Conservation (phyloP, 2,888 invertebrate genomes). For the Tipula lateralis region DNA sequence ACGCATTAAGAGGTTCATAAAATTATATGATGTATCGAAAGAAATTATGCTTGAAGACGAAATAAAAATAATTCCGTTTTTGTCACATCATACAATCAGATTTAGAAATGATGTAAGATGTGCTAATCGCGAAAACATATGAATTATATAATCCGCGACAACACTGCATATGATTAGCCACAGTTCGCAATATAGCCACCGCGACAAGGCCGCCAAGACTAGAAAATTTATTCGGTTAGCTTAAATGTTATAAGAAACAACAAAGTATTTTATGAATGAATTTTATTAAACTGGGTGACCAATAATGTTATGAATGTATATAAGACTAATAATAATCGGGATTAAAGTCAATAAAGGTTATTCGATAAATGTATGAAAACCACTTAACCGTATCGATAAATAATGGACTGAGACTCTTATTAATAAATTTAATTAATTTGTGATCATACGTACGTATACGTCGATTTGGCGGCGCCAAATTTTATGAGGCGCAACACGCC, state of each 20-base stretch:
- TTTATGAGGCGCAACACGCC: not conserved
- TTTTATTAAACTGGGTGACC: not conserved
- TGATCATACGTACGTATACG: slow-evolving; percentile 7
- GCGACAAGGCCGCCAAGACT: not conserved
- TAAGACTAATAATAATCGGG: not conserved
- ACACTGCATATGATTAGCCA: too few species aligned
- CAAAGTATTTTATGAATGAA: not conserved
- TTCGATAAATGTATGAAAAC: slow-evolving; percentile 4
- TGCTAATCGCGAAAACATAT: not conserved
- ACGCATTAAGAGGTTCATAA: not conserved
- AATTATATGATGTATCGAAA: not conserved
- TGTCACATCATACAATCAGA: not conserved
- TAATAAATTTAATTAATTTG: slow-evolving; percentile 11
- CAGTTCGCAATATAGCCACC: not conserved
- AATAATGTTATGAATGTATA: not conserved
- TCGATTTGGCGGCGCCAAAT: not conserved
- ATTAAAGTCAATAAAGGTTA: slow-evolving; percentile 24
- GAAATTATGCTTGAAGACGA: not conserved
- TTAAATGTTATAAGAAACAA: not conserved
- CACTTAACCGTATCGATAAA: slow-evolving; percentile 11
- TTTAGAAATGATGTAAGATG: not conserved
- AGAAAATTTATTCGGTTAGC: not conserved
- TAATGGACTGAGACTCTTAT: not conserved
- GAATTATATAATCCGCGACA: not conserved
- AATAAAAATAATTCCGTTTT: not conserved